These are phyloP conservation scores for Myrmecophaga tridactyla DNA, from an alignment of 2,113 vertebrate species.

Conservation along the genomic window DNA sequence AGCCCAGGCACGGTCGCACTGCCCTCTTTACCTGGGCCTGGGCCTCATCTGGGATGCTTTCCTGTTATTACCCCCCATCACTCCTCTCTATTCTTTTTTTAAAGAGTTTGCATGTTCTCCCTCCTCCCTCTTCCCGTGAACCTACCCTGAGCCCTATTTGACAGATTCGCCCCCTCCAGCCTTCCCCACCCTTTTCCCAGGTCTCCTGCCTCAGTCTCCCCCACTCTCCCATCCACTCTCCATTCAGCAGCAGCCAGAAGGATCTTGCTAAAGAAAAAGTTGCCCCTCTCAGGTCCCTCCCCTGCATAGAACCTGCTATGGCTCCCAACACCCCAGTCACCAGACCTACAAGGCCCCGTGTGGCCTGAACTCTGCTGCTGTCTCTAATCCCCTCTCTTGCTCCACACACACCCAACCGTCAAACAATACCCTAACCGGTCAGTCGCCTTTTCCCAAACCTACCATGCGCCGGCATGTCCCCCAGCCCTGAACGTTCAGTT, in stretches of 20 bases:
- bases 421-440: not conserved
- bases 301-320: not conserved
- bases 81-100: not conserved
- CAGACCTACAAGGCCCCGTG: not conserved
- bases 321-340: not conserved
- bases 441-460: not conserved
- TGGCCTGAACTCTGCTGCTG: not conserved
- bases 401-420: not conserved
- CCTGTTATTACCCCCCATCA: not conserved
- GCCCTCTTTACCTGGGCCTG: not conserved
- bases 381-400: not conserved
- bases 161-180: not conserved
- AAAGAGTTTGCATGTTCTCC: not conserved
- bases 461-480: accelerated
- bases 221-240: not conserved
- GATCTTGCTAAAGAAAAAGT: not conserved
- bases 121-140: not conserved
- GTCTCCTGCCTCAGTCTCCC: not conserved
- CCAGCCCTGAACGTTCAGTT: not conserved
- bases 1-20: not conserved
- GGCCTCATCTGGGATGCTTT: not conserved
- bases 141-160: not conserved
- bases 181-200: not conserved
- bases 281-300: not conserved
- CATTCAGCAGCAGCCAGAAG: not conserved